These are phyloP conservation scores for Hippopotamyrus pictus DNA, from an alignment of 2,797 vertebrate genomes.

Conservation along the genomic window DNA sequence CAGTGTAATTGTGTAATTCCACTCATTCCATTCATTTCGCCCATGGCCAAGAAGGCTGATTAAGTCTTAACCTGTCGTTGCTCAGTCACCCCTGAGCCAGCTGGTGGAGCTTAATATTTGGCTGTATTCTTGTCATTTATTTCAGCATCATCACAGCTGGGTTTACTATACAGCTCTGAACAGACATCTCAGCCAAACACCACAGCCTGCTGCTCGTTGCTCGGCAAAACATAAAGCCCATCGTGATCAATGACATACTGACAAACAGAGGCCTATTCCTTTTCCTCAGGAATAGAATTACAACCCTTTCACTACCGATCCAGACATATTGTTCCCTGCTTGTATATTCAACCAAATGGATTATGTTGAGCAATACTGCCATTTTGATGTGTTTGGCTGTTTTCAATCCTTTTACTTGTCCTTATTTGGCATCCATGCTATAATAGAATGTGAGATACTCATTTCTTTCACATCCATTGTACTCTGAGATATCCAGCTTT, in stretches of 20 bases:
- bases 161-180: not conserved
- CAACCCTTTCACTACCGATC: not conserved
- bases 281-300: not conserved
- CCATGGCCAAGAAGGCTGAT: slow-evolving; percentile 6
- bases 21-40: not conserved
- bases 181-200: not conserved
- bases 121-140: not conserved
- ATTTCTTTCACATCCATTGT: not conserved
- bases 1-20: slow-evolving; percentile 6
- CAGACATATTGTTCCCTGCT: not conserved
- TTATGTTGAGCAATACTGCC: not conserved
- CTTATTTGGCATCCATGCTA: not conserved
- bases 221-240: not conserved
- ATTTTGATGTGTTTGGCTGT: not conserved
- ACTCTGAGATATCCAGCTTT: not conserved
- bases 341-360: not conserved
- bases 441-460: not conserved
- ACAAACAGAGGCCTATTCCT: slow-evolving; percentile 3
- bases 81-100: slow-evolving; percentile 10
- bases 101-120: not conserved
- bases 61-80: not conserved
- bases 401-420: not conserved
- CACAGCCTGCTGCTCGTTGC: not conserved
- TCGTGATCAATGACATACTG: not conserved
- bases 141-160: not conserved